These are phyloP conservation scores for Falco concolor DNA, from an alignment of 2,797 vertebrate genomes.

Conservation along the genomic window DNA sequence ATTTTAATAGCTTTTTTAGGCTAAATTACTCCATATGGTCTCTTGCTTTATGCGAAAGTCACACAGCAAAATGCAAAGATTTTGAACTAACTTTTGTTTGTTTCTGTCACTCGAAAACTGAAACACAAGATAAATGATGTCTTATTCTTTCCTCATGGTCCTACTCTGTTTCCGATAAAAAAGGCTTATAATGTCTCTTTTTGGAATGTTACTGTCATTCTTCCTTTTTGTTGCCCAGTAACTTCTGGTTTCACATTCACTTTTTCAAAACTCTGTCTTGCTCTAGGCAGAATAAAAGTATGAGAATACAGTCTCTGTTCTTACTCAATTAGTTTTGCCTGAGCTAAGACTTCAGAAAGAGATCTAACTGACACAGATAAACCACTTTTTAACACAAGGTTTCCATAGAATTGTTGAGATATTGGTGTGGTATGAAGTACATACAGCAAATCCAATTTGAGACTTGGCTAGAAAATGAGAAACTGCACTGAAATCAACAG, in stretches of 20 bases:
- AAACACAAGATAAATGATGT: constrained; percentile 34
- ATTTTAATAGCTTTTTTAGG: background rate
- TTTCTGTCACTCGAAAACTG: background rate
- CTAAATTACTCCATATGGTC: constrained; percentile 9
- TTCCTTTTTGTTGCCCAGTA: constrained; percentile 3
- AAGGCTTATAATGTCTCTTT: background rate
- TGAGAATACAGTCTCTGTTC: background rate
- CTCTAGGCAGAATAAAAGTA: constrained; percentile 24
- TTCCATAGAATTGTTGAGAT: background rate
- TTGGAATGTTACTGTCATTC: constrained; percentile 1
- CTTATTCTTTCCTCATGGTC: background rate
- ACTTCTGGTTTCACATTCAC: constrained; percentile 17
- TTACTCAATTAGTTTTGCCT: background rate
- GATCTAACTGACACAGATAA: background rate
- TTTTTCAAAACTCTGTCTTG: background rate
- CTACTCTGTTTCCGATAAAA: background rate
- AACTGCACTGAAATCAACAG: background rate
- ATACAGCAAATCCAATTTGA: background rate
- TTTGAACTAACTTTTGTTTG: constrained; percentile 19
- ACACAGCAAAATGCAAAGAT: background rate
- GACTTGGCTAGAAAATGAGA: background rate
- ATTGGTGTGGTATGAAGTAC: background rate
- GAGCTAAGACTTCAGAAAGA: background rate
- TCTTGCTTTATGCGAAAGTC: background rate
- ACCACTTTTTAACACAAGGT: background rate